phyloP scores from a whole-genome alignment of 2,113 vertebrate genomes.

The Apteryx mantelli region DNA sequence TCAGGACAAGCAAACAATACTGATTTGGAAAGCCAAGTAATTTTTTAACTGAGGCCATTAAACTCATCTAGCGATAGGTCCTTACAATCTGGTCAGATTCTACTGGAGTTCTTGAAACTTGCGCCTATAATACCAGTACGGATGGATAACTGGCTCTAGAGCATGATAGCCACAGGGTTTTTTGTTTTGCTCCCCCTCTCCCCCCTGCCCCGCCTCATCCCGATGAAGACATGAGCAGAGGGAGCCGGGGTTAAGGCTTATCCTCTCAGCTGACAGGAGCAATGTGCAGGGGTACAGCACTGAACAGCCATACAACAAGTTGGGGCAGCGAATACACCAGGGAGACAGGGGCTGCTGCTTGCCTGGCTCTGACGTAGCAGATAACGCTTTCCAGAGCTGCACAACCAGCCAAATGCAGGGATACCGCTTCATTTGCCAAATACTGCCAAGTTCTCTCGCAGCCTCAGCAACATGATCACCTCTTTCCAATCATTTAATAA shows the following conservation, averaged over 20 bases:
- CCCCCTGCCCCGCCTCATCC: neutral
- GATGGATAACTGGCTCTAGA: neutral
- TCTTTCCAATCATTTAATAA: neutral
- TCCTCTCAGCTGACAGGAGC: neutral
- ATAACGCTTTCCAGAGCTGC: neutral
- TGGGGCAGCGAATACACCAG: neutral
- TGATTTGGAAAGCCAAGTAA: neutral
- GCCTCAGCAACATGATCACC: neutral
- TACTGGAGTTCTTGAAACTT: neutral
- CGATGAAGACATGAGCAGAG: neutral
- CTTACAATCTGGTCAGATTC: neutral
- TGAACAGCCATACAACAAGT: neutral
- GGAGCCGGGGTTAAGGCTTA: fast-evolving
- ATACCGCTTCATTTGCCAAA: neutral
- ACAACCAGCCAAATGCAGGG: neutral
- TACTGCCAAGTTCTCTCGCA: neutral
- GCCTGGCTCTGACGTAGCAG: fast-evolving
- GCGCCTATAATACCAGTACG: neutral
- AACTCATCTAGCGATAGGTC: neutral
- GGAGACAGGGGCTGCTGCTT: neutral
- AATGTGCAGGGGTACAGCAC: neutral
- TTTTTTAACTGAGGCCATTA: neutral
- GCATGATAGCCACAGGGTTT: neutral
- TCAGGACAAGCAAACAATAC: neutral
- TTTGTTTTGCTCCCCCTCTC: neutral